These are phyloP conservation scores for Galaxea fascicularis DNA, from an alignment of 92 coral and sea anemone genomes.

Conservation along the genomic window DNA sequence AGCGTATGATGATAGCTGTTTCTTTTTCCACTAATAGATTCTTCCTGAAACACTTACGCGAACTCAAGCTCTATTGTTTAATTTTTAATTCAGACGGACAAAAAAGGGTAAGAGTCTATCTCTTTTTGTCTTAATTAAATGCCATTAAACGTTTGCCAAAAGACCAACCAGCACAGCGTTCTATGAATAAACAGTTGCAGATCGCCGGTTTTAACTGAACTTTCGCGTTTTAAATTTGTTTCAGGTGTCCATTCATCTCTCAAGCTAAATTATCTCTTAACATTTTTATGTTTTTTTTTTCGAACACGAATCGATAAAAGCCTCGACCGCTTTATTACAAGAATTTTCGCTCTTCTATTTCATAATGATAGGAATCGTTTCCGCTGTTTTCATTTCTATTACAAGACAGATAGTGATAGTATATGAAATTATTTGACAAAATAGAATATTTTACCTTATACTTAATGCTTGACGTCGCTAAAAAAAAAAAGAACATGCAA, in stretches of 20 bases:
- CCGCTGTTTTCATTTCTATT: neutral
- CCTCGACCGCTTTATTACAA: too few relatives aligned
- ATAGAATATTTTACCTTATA: too few relatives aligned
- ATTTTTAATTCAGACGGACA: neutral
- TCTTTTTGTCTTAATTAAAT: neutral
- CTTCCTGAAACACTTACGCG: neutral
- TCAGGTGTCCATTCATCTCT: too few relatives aligned
- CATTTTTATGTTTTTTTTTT: too few relatives aligned
- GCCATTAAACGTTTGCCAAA: neutral
- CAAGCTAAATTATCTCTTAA: too few relatives aligned
- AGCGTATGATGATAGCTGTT: neutral
- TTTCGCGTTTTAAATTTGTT: neutral
- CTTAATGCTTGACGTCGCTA: too few relatives aligned
- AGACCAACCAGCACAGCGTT: neutral
- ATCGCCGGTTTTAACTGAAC: neutral
- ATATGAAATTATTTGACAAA: too few relatives aligned
- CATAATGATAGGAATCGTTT: neutral
- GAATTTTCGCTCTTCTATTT: neutral
- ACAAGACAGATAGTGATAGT: neutral
- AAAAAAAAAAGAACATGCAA: too few relatives aligned
- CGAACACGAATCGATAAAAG: too few relatives aligned
- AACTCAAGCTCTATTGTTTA: too few relatives aligned
- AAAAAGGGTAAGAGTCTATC: constrained; percentile 5
- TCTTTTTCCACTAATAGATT: neutral
- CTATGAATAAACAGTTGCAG: neutral